phyloP scores from a whole-genome alignment of 2,888 invertebrate genomes.

The Thera obeliscata region DNA sequence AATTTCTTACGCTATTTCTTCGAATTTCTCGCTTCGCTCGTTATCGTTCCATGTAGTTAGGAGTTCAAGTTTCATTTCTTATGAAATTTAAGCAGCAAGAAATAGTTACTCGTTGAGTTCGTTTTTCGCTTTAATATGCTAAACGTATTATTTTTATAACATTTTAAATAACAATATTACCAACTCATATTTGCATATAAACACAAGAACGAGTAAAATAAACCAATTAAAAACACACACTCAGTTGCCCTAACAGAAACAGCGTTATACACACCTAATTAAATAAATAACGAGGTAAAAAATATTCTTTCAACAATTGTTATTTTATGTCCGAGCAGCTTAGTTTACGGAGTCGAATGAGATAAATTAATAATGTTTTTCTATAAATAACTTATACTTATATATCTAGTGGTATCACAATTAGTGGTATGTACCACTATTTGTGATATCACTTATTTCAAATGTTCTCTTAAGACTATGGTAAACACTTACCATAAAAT shows the following conservation, averaged over 20 bases:
- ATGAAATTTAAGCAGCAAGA: not conserved
- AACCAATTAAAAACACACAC: not conserved
- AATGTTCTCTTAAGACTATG: too few relatives aligned
- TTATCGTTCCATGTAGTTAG: constrained; percentile 31
- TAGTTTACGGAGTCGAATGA: not conserved
- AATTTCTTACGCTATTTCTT: constrained; percentile 62
- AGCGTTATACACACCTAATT: constrained; percentile 7
- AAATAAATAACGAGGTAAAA: constrained; percentile 10
- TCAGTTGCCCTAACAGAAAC: constrained; percentile 12
- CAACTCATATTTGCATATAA: not conserved
- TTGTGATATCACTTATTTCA: too few relatives aligned
- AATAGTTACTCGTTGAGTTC: not conserved
- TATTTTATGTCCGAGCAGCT: not conserved
- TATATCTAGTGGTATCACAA: too few relatives aligned
- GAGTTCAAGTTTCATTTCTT: constrained; percentile 24
- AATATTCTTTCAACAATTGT: constrained; percentile 4
- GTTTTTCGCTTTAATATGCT: not conserved
- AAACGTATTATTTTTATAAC: too few relatives aligned
- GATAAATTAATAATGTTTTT: too few relatives aligned
- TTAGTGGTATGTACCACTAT: too few relatives aligned
- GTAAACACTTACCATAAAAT: too few relatives aligned
- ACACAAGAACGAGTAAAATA: not conserved
- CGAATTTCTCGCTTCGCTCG: constrained; percentile 48
- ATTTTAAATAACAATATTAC: not conserved
- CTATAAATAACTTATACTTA: too few relatives aligned